Base-by-base conservation (phyloP, 2,888 invertebrate genomes). In the Platycnemis pennipes region DNA sequence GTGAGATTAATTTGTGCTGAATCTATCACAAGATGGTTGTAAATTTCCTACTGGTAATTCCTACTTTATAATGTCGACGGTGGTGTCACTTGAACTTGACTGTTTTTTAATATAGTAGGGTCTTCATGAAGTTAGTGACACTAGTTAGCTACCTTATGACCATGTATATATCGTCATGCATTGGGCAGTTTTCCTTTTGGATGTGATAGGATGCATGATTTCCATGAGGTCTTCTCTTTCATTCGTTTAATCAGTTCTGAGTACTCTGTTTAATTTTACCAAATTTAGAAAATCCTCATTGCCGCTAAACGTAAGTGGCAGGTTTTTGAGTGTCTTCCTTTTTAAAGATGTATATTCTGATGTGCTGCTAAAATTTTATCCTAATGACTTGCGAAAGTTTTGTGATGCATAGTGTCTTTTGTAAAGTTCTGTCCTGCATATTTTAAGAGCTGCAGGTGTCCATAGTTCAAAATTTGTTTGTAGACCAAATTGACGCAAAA, bases 391-490 rank as follows among this genome's bases (percentile, higher is more conserved):
- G 8, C 8, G 13, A 37, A 77, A 8, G 7, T 77, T 37, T 37
- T 77, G 77, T 77, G 11, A 37, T 37, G 13, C 37, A 77, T 77
- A 77, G 16, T 77, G 77, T 8, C 37, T 77, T 37, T 19, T 63
- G 31, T 91, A n/a, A 42, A n/a, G 44, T 63, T 69, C n/a, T 89
- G 37, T 89, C 49, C 37, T 63, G 63, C 46, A 46, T 87, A 87
- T 69, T 91, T 63, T 91, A 26, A 11, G 16, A 56, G n/a, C 91
- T 91, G 44, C 42, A 69, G n/a, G 63, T 91, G 56, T 91, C 69
- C 63, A 69, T 44, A 91, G 63, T 63, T 42, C 42, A 53, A 63
- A 91, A 91, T 42, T 91, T 63, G 63, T 77, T 91, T 91, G 63
- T 91, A 63, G 44, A 63, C 26, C 69, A 69, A 63, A 63, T 26